Conservation (phyloP, 2,888 invertebrate species). For the Camptogramma bilineatum region DNA sequence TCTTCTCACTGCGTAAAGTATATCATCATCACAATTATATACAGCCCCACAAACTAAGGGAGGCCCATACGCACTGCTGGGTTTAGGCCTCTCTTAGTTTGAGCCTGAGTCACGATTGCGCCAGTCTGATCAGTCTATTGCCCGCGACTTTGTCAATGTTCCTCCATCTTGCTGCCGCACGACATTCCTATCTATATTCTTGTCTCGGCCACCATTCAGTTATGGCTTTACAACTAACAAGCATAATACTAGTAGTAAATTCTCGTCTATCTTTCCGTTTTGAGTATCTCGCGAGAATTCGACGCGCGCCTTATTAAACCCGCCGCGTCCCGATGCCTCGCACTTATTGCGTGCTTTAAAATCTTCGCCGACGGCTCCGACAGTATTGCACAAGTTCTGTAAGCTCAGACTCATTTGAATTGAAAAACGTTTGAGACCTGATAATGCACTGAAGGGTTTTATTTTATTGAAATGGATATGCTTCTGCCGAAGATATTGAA, state of each 20-base stretch:
- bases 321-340: constrained; percentile 3
- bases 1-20: too few species aligned
- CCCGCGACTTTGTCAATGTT: too few species aligned
- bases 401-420: constrained; percentile 40
- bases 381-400: constrained; percentile 56
- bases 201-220: too few species aligned
- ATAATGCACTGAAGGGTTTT: constrained; percentile 10
- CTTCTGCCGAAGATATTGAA: constrained; percentile 4
- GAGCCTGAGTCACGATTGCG: too few species aligned
- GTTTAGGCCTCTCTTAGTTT: too few species aligned
- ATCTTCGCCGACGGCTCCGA: constrained; percentile 48
- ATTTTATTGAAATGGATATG: constrained; percentile 22
- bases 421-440: constrained; percentile 23
- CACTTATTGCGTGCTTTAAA: constrained; percentile 56
- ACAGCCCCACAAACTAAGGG: too few species aligned
- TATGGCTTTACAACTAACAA: too few species aligned
- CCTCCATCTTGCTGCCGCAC: too few species aligned
- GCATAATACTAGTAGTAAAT: neutral
- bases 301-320: constrained; percentile 23
- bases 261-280: neutral
- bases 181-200: too few species aligned
- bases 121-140: too few species aligned
- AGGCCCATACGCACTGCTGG: too few species aligned
- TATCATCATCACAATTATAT: too few species aligned
- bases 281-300: constrained; percentile 25